Base-by-base conservation (phyloP, 2,113 vertebrate species). In the Caranx ignobilis region DNA sequence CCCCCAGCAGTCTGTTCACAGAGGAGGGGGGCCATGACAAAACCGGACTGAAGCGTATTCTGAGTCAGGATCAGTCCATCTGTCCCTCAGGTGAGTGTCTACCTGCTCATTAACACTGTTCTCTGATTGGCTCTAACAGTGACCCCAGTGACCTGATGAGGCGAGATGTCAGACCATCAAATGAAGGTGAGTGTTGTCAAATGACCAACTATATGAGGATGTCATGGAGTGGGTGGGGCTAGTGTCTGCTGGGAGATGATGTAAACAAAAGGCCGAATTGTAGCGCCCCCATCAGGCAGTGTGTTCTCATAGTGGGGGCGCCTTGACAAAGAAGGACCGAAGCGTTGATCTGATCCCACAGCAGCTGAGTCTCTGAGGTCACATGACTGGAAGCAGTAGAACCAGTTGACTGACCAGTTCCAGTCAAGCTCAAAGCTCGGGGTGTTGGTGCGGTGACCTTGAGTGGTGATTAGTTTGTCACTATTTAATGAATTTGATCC, bases 231-330 rank as follows among this genome's bases (percentile, higher is more conserved):
- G 31, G 68, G 64, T 1, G 16, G 48, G 15, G 55, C 2, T 16
- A 7, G 4, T 12, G 32, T 47, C 54, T 35, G 45, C 80, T 61
- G 74, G 90, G 93, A 93, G 19, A 88, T 94, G 94, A 95, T 95
- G 94, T 94, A 54, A 95, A 95, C 94, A 95, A 94, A 95, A 95
- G 93, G 94, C 94, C 94, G 94, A 95, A 94, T 95, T 95, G 90
- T 92, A 95, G 94, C 75, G 70, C 75, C 84, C 8, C 68, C 48
- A 3, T 64, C 77, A 54, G 61, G 91, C 91, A 93, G 92, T 88
- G 15, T 79, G 91, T 91, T 94, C 92, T 94, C 76, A 39, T 67
- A 68, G 82, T 12, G 68, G 16, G 48, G 71, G 80, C 4, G 87
- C 91, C 0, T 1, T 95, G 94, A 95, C 89, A 94, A 94, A 94